phyloP scores from a whole-genome alignment of 2,113 vertebrate species.

The Dipodomys stephensi region DNA sequence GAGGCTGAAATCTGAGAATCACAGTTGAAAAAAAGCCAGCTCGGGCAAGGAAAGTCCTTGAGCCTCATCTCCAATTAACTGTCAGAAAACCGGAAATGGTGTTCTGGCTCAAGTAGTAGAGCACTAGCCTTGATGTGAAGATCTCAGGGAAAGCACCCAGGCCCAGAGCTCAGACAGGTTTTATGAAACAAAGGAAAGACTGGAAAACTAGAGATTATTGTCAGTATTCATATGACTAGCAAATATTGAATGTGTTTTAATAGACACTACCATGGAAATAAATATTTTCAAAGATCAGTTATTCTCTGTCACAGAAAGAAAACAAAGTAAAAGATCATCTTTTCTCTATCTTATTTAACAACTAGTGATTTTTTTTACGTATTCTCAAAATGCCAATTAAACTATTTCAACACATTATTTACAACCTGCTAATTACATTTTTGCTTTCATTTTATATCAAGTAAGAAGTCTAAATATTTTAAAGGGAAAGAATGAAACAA shows the following conservation, averaged over 20 bases:
- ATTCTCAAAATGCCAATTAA: not conserved
- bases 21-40: no score
- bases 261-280: not conserved
- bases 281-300: not conserved
- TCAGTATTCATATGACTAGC: not conserved
- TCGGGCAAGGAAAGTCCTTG: no score
- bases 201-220: no score
- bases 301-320: not conserved
- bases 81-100: no score
- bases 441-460: conserved; percentile 33
- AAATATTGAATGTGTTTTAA: conserved; percentile 14
- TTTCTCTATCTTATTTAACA: not conserved
- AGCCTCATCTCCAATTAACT: no score
- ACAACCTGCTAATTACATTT: not conserved
- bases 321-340: not conserved
- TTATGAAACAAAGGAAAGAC: no score
- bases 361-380: not conserved
- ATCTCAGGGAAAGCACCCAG: no score
- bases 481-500: not conserved
- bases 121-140: no score
- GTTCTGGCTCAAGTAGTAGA: no score
- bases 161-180: no score
- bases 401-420: not conserved
- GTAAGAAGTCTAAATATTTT: conserved; percentile 3
- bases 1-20: no score